Evolutionary conservation across 2,113 vertebrate species (phyloP), one percentile per base, ranked within the genome.

Genomic region (Pelvicachromis taeniatus): DNA sequence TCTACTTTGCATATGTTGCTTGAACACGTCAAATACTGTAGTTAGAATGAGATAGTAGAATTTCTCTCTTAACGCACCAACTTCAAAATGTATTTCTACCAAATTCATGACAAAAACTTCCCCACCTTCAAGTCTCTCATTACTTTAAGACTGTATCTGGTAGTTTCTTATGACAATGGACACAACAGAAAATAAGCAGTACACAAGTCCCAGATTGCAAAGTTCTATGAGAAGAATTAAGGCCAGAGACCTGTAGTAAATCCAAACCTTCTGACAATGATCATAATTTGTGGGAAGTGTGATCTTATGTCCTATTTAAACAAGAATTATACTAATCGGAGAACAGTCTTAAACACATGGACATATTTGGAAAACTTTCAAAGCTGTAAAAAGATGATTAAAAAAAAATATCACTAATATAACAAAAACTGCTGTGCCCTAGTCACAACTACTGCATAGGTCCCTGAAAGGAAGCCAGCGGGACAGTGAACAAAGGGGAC

Each of bases 401-500:
- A 45, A 8, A 40, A 58, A 85, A 63, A 3, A 9, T n/a, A 1
- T 2, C 10, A 35, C 19, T 10, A 13, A 14, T 4, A 11, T 17
- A 1, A 13, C 5, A 0, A 19, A 6, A 19, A 14, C 2, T 7
- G 21, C 16, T 1, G 4, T 12, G 33, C 6, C 56, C 5, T 8
- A 23, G 21, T 11, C 42, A 23, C 7, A 81, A 59, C 53, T 56
- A 33, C 63, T 53, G 68, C 65, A 52, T 4, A 21, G 33, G 10
- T 50, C 4, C 38, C 81, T 21, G 8, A 45, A 11, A 50, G 35
- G 16, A 77, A 75, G 56, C 21, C 19, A 31, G 68, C 65, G 61
- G 33, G 80, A 52, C 3, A 17, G 12, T 16, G 89, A 95, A 95
- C 94, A 95, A 95, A 94, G 92, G 89, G 61, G 82, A 83, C 53